phyloP scores from a whole-genome alignment of 2,797 vertebrate species.

The Mionectes olivaceus region DNA sequence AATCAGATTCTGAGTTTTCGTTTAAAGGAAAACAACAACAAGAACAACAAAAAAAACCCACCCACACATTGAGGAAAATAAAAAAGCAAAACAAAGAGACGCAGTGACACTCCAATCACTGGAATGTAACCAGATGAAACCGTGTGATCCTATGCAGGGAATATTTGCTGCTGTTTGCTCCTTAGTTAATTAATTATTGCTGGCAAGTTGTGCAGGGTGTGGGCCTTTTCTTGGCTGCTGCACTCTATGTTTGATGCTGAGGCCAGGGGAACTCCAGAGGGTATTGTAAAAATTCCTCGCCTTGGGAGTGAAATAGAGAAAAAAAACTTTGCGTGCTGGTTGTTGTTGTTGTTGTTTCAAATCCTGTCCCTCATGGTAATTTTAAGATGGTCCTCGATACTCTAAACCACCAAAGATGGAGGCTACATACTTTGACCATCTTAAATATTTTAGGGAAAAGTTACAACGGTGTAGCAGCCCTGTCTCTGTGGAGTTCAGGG shows the following conservation, averaged over 20 bases:
- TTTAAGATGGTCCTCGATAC: background rate
- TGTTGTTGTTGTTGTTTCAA: conserved; percentile 29
- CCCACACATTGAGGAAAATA: background rate
- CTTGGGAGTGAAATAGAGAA: conserved; percentile 63
- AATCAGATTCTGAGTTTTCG: conserved; percentile 12
- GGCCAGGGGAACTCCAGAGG: conserved; percentile 74
- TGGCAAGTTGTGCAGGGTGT: conserved; percentile 67
- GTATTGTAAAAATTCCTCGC: conserved; percentile 71
- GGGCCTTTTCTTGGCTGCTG: conserved; percentile 69
- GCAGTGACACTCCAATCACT: conserved; percentile 60
- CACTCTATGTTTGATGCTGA: conserved; percentile 65
- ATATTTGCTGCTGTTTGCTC: conserved; percentile 70
- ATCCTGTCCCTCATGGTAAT: conserved; percentile 15
- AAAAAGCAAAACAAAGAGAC: conserved; percentile 24
- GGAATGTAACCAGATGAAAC: conserved; percentile 65
- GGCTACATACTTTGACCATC: background rate
- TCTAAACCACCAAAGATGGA: background rate
- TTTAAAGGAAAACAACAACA: conserved; percentile 39
- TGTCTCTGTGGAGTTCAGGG: background rate
- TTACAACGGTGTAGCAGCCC: background rate
- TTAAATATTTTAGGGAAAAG: background rate
- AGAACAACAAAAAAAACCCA: background rate
- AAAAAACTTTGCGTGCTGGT: background rate
- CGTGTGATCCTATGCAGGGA: conserved; percentile 47
- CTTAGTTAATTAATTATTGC: conserved; percentile 70